Conservation (phyloP, 2,888 invertebrate genomes). For the Drosophila mimica region DNA sequence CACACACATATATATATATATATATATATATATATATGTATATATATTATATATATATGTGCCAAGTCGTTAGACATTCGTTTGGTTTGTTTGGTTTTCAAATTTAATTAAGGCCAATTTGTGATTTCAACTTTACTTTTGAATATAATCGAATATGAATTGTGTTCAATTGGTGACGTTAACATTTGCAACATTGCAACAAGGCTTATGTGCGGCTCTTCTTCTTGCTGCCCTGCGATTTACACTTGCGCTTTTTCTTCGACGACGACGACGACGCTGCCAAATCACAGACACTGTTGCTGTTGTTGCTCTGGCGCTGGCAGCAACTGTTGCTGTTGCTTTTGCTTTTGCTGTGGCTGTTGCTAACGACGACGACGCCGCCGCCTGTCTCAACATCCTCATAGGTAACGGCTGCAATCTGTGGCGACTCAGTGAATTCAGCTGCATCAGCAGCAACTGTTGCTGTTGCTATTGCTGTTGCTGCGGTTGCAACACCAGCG, state of each 20-base stretch:
- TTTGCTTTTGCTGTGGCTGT: slow-evolving; percentile 6
- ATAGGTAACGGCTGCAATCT: slow-evolving; percentile 35
- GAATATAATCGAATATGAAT: neutral
- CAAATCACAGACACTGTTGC: neutral
- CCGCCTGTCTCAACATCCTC: slow-evolving; percentile 29
- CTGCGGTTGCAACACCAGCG: slow-evolving; percentile 10
- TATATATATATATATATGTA: neutral
- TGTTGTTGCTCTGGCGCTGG: neutral
- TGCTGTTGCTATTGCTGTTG: neutral
- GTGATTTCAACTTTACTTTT: neutral
- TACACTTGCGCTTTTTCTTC: slow-evolving; percentile 17
- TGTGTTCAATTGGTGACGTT: neutral
- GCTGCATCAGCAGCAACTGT: neutral
- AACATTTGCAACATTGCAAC: slow-evolving; percentile 5
- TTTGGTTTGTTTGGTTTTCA: neutral
- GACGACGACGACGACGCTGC: too few relatives aligned
- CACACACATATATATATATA: neutral
- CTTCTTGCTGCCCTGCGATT: slow-evolving; percentile 32
- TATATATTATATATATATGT: neutral
- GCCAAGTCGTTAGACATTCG: neutral
- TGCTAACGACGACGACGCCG: slow-evolving; percentile 1
- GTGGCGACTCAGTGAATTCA: neutral
- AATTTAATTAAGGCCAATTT: slow-evolving; percentile 1
- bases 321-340: slow-evolving; percentile 2
- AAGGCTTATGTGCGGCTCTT: slow-evolving; percentile 23